Evolutionary conservation across 2,797 vertebrate genomes (phyloP), one percentile per base, ranked within the genome.

Genomic region (Coccyzus lansbergi): DNA sequence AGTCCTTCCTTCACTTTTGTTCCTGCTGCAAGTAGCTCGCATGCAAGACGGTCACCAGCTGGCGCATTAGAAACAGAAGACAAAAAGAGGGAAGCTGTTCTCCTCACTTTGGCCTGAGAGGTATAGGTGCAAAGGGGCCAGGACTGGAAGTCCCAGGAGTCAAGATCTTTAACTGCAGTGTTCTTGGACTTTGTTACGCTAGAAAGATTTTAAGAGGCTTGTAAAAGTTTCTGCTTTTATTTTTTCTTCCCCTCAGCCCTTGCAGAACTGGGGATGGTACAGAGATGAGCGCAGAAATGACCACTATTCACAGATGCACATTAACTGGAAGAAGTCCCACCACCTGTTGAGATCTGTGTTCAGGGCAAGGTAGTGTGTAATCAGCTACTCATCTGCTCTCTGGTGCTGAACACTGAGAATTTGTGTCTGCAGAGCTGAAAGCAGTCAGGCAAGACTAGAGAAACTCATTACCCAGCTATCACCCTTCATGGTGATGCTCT

Each of bases 391-490:
- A 96, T 92, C 95, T 90, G 85, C 76, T 83, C 87, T 71, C 75
- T 44, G 65, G 48, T 94, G 87, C 92, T 3, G 36, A 86, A 95
- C 1, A 0, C 62, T 69, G 76, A 86, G 85, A 94, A 89, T 55
- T 53, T 77, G 62, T 69, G 55, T 75, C 76, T 91, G 79, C 79
- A 90, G 90, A 94, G 76, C 85, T 0, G 20, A 72, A 70, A 78
- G 90, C 96, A 88, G n/a, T 95, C 92, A 93, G 67, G 91, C 96
- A 94, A 94, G 89, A 94, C 96, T 94, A 95, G 96, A 93, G 95
- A 96, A 96, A 91, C 91, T 96, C 95, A 96, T 96, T 94, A 96
- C 21, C 49, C 69, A 95, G 92, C 76, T 79, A 92, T 93, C 92
- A 90, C 34, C 62, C 65, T 91, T 80, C 86, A 89, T 1, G 0